phyloP scores from a whole-genome alignment of 37 sponge, comb jelly and placozoan species.

The Halisarca cf. caerulea region DNA sequence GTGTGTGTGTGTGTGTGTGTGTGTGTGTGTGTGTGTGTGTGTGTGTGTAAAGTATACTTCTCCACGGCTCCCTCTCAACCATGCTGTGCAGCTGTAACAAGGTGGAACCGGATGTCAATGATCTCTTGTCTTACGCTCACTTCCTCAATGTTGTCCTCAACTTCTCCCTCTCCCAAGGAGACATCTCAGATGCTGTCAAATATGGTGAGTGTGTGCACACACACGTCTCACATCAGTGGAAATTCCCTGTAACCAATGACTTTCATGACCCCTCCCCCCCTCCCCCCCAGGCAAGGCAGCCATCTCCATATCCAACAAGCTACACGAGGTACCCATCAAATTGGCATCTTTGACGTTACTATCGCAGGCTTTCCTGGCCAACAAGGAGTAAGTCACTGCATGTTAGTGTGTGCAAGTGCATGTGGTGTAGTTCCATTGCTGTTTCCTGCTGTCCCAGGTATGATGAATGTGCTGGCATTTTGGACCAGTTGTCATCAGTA shows the following conservation, averaged over 20 bases:
- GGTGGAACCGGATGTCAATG: slow-evolving; percentile 51
- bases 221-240: neutral
- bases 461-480: slow-evolving; percentile 17
- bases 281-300: slow-evolving; percentile 24
- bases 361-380: slow-evolving; percentile 24
- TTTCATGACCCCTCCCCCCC: neutral
- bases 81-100: slow-evolving; percentile 39
- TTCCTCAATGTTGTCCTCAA: slow-evolving; percentile 60
- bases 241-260: neutral
- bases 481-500: slow-evolving; percentile 50
- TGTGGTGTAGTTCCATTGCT: too few species aligned
- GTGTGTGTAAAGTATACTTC: too few species aligned
- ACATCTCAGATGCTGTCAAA: slow-evolving; percentile 35
- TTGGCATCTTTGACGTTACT: slow-evolving; percentile 51
- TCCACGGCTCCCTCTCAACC: too few species aligned
- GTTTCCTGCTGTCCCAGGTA: neutral
- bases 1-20: too few species aligned
- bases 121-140: slow-evolving; percentile 48
- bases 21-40: too few species aligned
- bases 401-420: too few species aligned
- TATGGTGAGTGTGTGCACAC: slow-evolving; percentile 13
- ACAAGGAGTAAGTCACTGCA: neutral
- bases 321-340: slow-evolving; percentile 53
- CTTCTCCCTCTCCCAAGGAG: slow-evolving; percentile 53
- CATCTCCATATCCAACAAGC: slow-evolving; percentile 29